Conservation (phyloP, 2,797 vertebrate genomes). For the Myripristis murdjan region DNA sequence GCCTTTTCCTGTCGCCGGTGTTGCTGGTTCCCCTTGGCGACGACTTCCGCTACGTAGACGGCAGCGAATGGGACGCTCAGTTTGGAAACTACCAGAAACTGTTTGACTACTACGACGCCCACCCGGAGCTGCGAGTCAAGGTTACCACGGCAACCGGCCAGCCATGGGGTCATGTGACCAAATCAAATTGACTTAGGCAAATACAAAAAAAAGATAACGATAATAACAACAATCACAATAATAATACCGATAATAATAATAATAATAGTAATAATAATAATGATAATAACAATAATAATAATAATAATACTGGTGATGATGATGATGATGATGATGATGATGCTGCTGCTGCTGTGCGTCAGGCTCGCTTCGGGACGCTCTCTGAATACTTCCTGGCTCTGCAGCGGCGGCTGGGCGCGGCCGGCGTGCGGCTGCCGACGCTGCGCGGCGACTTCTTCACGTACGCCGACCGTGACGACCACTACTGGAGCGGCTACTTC, state of each 20-base stretch:
- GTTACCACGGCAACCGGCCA: constrained; percentile 52
- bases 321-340: too few species aligned
- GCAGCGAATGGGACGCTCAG: constrained; percentile 93
- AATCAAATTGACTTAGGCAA: too few species aligned
- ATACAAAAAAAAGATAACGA: too few species aligned
- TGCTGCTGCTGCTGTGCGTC: too few species aligned
- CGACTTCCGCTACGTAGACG: constrained; percentile 92
- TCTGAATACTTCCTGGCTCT: constrained; percentile 93
- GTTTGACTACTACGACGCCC: constrained; percentile 93
- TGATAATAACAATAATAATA: too few species aligned
- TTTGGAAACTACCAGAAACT: constrained; percentile 94
- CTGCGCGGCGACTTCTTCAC: constrained; percentile 96
- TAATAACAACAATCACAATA: too few species aligned
- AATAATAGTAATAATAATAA: too few species aligned
- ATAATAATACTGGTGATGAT: too few species aligned
- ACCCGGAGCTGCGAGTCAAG: constrained; percentile 90
- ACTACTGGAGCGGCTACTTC: constrained; percentile 97
- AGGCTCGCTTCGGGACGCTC: constrained; percentile 95
- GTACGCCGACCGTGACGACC: constrained; percentile 94
- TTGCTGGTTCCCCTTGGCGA: constrained; percentile 92
- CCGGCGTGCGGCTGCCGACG: constrained; percentile 81
- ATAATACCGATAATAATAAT: too few species aligned
- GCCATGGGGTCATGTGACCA: constrained; percentile 1
- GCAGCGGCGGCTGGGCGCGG: constrained; percentile 36
- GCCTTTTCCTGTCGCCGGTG: constrained; percentile 91